A percentile compares a stretch with the other conserved stretches of the same genome.
Conservation (phyloP, 2,888 invertebrate species). For the Ecliptopera silaceata region DNA sequence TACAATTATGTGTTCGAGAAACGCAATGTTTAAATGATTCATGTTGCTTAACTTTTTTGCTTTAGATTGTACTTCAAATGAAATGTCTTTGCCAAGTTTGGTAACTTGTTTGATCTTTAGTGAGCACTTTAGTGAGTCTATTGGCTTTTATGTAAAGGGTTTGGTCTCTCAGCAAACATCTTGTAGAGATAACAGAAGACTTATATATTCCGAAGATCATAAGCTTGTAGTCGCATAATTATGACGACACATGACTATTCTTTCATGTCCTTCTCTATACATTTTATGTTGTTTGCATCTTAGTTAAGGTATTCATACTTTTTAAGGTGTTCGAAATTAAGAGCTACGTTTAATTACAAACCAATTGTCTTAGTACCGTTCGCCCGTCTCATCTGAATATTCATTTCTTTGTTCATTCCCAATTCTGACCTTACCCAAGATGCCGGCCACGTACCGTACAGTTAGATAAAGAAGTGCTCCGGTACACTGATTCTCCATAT, state of each 20-base stretch:
- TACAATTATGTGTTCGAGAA: slow-evolving; percentile 9
- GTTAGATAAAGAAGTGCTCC: slow-evolving; percentile 29
- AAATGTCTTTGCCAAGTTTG: slow-evolving; percentile 11
- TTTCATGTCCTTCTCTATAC: too few relatives aligned
- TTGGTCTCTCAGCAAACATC: slow-evolving; percentile 6
- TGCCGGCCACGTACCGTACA: slow-evolving; percentile 30
- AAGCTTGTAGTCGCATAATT: too few relatives aligned
- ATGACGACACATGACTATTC: too few relatives aligned
- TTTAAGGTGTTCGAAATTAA: background rate
- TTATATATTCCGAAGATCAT: background rate
- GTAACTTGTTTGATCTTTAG: slow-evolving; percentile 7
- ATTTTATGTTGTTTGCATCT: background rate
- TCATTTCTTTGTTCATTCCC: slow-evolving; percentile 12
- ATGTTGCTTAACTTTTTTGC: background rate
- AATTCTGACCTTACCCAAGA: slow-evolving; percentile 22
- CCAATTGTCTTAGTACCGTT: background rate
- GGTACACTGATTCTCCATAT: slow-evolving; percentile 25
- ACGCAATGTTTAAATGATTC: slow-evolving; percentile 9
- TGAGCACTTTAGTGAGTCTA: slow-evolving; percentile 3
- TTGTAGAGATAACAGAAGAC: background rate
- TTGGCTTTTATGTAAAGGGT: slow-evolving; percentile 8
- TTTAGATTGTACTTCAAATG: background rate
- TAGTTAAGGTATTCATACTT: background rate
- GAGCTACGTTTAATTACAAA: background rate
- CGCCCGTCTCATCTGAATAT: slow-evolving; percentile 19